Evolutionary conservation across 2,888 invertebrate species (phyloP), one percentile per base, ranked within the genome.

Genomic region (Xestia ashworthii): DNA sequence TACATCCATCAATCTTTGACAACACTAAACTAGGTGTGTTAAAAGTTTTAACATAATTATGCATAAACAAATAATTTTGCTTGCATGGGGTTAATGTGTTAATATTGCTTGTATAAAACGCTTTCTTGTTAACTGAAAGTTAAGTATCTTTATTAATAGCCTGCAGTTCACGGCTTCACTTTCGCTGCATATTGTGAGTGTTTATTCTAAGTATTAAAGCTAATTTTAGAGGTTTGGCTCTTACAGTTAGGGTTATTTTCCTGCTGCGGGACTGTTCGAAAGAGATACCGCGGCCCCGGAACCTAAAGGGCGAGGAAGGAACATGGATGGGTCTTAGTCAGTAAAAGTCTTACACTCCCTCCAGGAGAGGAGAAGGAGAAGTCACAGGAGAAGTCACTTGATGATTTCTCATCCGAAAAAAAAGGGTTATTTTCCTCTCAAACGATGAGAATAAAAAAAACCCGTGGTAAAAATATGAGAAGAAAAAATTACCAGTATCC

Each of bases 131-230:
- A 69, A 32, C 32, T 5, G 22, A n/a, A 32, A 32, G 5, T 73
- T 32, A 68, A 68, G 53, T 55, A 67, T 16, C 44, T 69, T 32
- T 74, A 69, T 69, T 19, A 22, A 38, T 32, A 46, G 32, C 69
- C 22, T 22, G 53, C 22, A 67, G 67, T 62, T 62, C 38, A 16
- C 19, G 25, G 25, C 46, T 74, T 74, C 19, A 58, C 55, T 58
- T 69, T 55, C 19, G 8, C 44, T 55, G 6, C 41, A 53, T 44
- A 41, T 41, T 6, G 44, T 1, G 41, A 32, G 16, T 53, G 16
- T 44, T 50, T 48, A 25, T 9, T 5, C 11, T 69, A 19, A 16
- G 32, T 70, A 38, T n/a, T n/a, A n/a, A n/a, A n/a, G 32, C 32
- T 2, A 32, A 32, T 32, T 3, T 32, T 32, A 32, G 32, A 32